phyloP scores from a whole-genome alignment of 2,797 vertebrate genomes.

The Coreius guichenoti region DNA sequence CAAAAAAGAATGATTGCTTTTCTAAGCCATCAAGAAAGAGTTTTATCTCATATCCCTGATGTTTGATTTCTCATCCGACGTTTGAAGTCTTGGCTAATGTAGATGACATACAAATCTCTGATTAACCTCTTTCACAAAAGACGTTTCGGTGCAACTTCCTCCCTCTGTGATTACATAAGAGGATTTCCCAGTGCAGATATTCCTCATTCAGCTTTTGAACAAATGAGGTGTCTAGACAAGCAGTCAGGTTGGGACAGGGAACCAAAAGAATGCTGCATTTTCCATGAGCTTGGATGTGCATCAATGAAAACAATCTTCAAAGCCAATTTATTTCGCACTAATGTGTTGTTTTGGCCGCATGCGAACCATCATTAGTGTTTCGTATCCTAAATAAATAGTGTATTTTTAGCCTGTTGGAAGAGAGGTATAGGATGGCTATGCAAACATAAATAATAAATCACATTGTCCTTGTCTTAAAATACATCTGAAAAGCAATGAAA shows the following conservation, averaged over 20 bases:
- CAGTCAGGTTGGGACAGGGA: constrained; percentile 8
- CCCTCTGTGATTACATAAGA: constrained; percentile 34
- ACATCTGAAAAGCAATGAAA: constrained; percentile 85
- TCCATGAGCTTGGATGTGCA: constrained; percentile 28
- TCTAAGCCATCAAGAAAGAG: constrained; percentile 8
- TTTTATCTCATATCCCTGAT: constrained; percentile 5
- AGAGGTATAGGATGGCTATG: constrained; percentile 78
- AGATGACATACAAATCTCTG: constrained; percentile 11
- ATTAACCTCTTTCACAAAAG: constrained; percentile 33
- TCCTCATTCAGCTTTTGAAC: constrained; percentile 17
- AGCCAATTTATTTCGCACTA: constrained; percentile 35
- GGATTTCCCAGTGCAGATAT: constrained; percentile 25
- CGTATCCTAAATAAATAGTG: constrained; percentile 73
- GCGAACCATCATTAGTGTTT: constrained; percentile 46
- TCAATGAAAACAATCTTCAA: constrained; percentile 46
- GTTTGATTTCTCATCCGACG: constrained; percentile 5
- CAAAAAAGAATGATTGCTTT: background rate
- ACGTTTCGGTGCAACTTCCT: constrained; percentile 13
- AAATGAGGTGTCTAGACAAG: constrained; percentile 42
- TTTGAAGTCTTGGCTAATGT: constrained; percentile 25
- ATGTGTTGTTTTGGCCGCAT: constrained; percentile 39
- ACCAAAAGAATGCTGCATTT: constrained; percentile 15
- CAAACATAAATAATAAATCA: constrained; percentile 84
- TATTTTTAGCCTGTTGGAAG: constrained; percentile 79
- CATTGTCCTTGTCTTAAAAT: constrained; percentile 79